Base-by-base conservation (phyloP, 2,113 vertebrate genomes). In the Sterna hirundo region DNA sequence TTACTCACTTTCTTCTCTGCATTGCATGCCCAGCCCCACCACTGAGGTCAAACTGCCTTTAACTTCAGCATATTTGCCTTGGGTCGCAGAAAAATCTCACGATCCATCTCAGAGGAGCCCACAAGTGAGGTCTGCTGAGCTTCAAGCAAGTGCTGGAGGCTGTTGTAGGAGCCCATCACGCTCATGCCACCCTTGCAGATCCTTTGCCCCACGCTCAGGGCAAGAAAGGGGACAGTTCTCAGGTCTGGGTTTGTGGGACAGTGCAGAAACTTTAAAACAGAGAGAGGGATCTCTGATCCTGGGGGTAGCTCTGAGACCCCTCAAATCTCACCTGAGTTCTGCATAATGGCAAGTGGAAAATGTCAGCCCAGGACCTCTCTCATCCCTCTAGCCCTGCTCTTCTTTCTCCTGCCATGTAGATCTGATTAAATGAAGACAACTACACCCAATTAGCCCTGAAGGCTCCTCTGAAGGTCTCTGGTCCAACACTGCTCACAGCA, bases 191-290 rank as follows among this genome's bases (percentile, higher is more conserved):
- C 60, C 49, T 38, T 40, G 20, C 49, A 68, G 69, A 20, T 46
- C 34, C 40, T 79, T 23, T 54, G 62, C n/a, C 40, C 26, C 3
- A 1, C 3, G 8, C 19, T 76, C 38, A 57, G 86, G 74, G 22
- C 15, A 78, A 88, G 18, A 46, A 62, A 15, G 15, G 13, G 3
- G 8, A 52, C 82, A 40, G 2, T 17, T 70, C 86, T 47, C 44
- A 26, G 26, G 30, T 60, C 8, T 0, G 0, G 6, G 47, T 46
- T 49, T 27, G 52, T 49, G 54, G 52, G 44, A n/a, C 55, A 47
- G 5, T 49, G 34, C 15, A 71, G 32, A 72, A 47, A 8, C 5
- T 36, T 64, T 1, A 16, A 38, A 58, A 8, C 27, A 83, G 36
- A 46, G 46, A 9, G 21, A 42, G 60, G 12, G 12, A 25, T 42